Evolutionary conservation across 2,888 invertebrate species (phyloP).

Genomic region (Helleia helle): DNA sequence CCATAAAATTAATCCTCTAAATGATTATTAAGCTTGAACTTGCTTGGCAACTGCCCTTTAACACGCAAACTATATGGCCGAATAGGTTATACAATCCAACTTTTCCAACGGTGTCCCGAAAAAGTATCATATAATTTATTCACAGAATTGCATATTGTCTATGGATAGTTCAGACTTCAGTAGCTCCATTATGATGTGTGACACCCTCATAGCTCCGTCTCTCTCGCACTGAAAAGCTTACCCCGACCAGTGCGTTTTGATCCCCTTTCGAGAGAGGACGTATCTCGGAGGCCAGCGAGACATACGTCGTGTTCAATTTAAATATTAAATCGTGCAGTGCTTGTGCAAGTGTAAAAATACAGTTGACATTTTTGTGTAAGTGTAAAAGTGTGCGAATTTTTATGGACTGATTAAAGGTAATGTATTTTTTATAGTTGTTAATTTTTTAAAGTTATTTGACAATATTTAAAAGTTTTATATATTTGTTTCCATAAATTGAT

Average conservation of each 20-base stretch:
- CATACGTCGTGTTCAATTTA: slow-evolving; percentile 9
- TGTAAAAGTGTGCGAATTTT: background rate
- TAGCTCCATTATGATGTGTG: slow-evolving; percentile 31
- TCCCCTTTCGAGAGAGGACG: slow-evolving; percentile 30
- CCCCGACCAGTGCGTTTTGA: slow-evolving; percentile 48
- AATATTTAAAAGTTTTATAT: no score
- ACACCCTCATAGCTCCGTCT: slow-evolving; percentile 26
- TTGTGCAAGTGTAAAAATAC: slow-evolving; percentile 13
- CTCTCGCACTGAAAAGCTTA: slow-evolving; percentile 23
- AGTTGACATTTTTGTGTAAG: slow-evolving; percentile 11
- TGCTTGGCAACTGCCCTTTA: no score
- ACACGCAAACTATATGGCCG: no score
- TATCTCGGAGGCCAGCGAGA: slow-evolving; percentile 13
- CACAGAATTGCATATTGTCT: slow-evolving; percentile 1
- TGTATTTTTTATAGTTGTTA: no score
- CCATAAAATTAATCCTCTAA: no score
- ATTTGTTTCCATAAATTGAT: no score
- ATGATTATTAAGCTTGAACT: no score
- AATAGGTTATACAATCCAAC: no score
- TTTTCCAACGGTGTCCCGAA: slow-evolving; percentile 3
- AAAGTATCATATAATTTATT: slow-evolving; percentile 2
- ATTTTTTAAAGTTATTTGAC: background rate
- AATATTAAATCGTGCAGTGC: no score
- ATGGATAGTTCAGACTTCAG: slow-evolving; percentile 18
- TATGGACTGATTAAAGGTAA: slow-evolving; percentile 2